phyloP scores from a whole-genome alignment of 2,113 vertebrate genomes.

The Amblyopsis rosae region DNA sequence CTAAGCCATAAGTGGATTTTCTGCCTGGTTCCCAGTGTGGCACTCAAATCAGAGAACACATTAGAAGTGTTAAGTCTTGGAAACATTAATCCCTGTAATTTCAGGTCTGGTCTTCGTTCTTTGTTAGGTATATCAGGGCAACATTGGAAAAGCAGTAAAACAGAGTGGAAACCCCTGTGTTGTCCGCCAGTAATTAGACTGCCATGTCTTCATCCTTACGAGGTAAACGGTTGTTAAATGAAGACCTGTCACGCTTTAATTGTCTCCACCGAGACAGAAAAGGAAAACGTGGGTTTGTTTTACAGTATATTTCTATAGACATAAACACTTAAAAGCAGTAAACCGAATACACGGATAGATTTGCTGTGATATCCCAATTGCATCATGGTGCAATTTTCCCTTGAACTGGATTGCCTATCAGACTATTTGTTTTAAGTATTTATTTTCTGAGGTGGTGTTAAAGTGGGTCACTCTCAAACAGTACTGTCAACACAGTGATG shows the following conservation, averaged over 20 bases:
- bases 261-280: slow-evolving; percentile 70
- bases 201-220: slow-evolving; percentile 74
- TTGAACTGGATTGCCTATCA: slow-evolving; percentile 42
- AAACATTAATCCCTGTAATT: slow-evolving; percentile 79
- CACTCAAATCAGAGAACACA: slow-evolving; percentile 66
- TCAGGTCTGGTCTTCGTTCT: slow-evolving; percentile 65
- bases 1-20: slow-evolving; percentile 74
- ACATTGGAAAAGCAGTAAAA: slow-evolving; percentile 66
- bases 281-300: slow-evolving; percentile 31
- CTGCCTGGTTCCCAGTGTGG: slow-evolving; percentile 66
- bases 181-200: slow-evolving; percentile 74
- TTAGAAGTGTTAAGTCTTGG: slow-evolving; percentile 74
- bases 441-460: slow-evolving; percentile 7
- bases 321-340: slow-evolving; percentile 46
- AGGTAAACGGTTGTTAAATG: slow-evolving; percentile 76
- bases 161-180: slow-evolving; percentile 55
- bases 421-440: slow-evolving; percentile 50
- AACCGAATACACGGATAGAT: slow-evolving; percentile 35
- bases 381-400: slow-evolving; percentile 37
- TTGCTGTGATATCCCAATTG: slow-evolving; percentile 36
- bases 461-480: slow-evolving; percentile 5
- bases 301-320: slow-evolving; percentile 42
- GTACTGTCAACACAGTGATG: neutral
- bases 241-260: slow-evolving; percentile 78
- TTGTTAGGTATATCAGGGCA: slow-evolving; percentile 75